Evolutionary conservation across 2,888 invertebrate species (phyloP), one percentile per base, ranked within the genome.

Genomic region (Polydrusus tereticollis): DNA sequence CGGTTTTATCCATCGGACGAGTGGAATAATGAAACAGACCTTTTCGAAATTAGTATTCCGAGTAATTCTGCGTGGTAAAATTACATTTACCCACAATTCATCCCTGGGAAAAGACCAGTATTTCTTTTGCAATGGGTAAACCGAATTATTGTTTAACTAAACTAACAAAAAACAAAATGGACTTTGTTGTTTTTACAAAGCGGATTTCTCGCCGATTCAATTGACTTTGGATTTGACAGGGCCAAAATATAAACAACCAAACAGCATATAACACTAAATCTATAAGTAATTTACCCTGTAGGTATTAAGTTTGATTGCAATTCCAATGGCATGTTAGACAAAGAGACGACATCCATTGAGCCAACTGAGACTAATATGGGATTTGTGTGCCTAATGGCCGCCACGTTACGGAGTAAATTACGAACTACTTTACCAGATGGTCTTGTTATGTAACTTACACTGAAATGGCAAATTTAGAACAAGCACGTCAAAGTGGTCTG

Each of bases 371-470:
- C 8, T 59, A 41, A 38, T 21, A 10, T 16, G 26, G 1, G 43
- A 59, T 23, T 59, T 59, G 59, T 59, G 41, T 26, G 14, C 8
- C 23, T 29, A 59, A 59, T 23, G 59, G 12, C 1, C 26, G 23
- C 43, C 59, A 59, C 2, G 59, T 43, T 41, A 23, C 16, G 8
- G n/a, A 43, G 6, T 43, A 59, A 41, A 59, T 59, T 59, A 43
- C 43, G 43, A 26, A 41, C 36, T 29, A 29, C 21, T 58, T 58
- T 21, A 58, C 38, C 8, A 20, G 38, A 58, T 36, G 38, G 14
- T 14, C 58, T 58, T 59, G 59, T 41, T 59, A 41, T 23, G 41
- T 52, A 14, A 26, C 26, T 26, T 26, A 59, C 59, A 59, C 55
- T 21, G n/a, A 23, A 23, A 16, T 16, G 10, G 16, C 29, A 55